Conservation (phyloP, 2,113 vertebrate genomes). For the Ceratotherium simum region DNA sequence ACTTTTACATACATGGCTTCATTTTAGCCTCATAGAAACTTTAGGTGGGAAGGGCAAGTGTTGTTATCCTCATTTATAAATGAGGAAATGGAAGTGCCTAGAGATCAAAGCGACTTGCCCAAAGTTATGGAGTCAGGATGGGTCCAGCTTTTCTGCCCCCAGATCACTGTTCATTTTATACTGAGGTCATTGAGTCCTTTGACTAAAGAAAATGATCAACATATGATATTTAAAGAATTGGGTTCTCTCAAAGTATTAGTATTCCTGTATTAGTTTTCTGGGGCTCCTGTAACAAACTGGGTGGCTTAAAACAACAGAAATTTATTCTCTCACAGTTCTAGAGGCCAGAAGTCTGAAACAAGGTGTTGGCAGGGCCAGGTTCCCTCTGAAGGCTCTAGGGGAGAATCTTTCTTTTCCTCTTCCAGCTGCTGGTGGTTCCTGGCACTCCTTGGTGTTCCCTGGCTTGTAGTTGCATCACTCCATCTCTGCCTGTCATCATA, state of each 20-base stretch:
- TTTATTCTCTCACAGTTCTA: background rate
- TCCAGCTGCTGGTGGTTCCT: background rate
- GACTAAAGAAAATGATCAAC: background rate
- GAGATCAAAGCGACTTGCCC: background rate
- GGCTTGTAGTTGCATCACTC: background rate
- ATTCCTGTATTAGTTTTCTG: background rate
- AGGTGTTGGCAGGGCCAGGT: background rate
- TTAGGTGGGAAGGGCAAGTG: background rate
- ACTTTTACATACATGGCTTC: background rate
- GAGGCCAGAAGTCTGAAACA: background rate
- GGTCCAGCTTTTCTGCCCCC: background rate
- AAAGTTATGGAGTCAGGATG: background rate
- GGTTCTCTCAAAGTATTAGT: background rate
- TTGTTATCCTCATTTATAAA: background rate
- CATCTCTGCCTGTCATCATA: background rate
- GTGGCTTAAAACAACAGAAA: background rate
- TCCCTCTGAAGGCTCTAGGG: background rate
- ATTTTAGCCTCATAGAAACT: constrained; percentile 15
- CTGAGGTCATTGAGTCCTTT: background rate
- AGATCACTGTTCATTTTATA: background rate
- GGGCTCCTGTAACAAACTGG: background rate
- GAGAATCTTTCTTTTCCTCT: background rate
- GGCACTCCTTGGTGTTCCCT: background rate
- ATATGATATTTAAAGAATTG: background rate
- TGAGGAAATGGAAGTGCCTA: background rate